phyloP scores from a whole-genome alignment of 2,888 invertebrate species.

The Orchesella flavescens region DNA sequence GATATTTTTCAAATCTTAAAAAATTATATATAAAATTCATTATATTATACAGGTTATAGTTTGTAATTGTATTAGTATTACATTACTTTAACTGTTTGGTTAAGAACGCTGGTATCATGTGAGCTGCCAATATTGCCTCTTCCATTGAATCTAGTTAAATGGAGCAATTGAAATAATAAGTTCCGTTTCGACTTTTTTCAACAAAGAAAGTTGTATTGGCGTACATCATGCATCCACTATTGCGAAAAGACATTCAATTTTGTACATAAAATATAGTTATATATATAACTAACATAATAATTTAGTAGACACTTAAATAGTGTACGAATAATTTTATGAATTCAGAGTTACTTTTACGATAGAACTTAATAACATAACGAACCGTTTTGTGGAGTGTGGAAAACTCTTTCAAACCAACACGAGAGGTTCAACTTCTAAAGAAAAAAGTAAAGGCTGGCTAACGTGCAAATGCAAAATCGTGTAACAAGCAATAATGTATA shows the following conservation, averaged over 20 bases:
- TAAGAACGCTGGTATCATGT: neutral
- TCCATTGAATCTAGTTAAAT: neutral
- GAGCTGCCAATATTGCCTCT: neutral
- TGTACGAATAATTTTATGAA: neutral
- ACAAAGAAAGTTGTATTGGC: neutral
- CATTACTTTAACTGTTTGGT: too few species aligned
- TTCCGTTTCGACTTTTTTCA: neutral
- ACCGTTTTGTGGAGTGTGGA: too few species aligned
- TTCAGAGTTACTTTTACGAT: neutral
- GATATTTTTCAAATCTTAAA: too few species aligned
- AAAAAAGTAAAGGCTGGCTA: slow-evolving; percentile 50
- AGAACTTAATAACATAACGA: slow-evolving; percentile 1
- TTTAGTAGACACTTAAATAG: too few species aligned
- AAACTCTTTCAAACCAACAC: neutral
- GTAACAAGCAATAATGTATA: slow-evolving; percentile 65
- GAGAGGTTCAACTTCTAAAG: neutral
- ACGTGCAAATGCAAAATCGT: slow-evolving; percentile 62
- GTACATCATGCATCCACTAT: neutral
- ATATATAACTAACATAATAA: neutral
- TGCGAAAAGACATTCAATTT: slow-evolving; percentile 63
- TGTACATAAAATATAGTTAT: slow-evolving; percentile 36
- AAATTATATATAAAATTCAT: too few species aligned
- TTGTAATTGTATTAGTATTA: too few species aligned
- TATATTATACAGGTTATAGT: too few species aligned
- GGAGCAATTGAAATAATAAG: neutral